Percentiles rank a stretch among this genome's conserved stretches.
Evolutionary conservation across 2,113 vertebrate species (phyloP).

Genomic region (Corvus moneduloides): DNA sequence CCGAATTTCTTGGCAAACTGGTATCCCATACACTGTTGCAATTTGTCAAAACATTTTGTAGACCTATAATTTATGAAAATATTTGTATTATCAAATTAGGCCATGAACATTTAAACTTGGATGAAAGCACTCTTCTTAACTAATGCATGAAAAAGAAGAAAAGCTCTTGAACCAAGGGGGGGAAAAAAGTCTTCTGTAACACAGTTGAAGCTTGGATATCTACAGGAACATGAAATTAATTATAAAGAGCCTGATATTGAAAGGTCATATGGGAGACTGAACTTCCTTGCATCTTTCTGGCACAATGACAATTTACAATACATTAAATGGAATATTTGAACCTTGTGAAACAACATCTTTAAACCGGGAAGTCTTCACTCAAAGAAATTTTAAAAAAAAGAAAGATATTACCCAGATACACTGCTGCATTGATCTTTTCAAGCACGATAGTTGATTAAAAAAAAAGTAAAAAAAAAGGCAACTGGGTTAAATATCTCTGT

Average conservation of each 20-base stretch:
- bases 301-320: not conserved
- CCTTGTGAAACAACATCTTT: not conserved
- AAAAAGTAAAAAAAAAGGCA: not conserved
- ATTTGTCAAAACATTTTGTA: not conserved
- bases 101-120: not conserved
- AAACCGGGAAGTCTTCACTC: not conserved
- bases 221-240: not conserved
- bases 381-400: not conserved
- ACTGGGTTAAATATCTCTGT: not conserved
- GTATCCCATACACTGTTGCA: not conserved
- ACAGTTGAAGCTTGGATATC: not conserved
- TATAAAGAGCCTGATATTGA: not conserved
- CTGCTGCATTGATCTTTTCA: not conserved
- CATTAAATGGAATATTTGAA: not conserved
- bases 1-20: not conserved
- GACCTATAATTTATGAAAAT: not conserved
- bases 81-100: not conserved
- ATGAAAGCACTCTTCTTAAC: not conserved
- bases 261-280: not conserved
- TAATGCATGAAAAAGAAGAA: not conserved
- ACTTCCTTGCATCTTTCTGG: not conserved
- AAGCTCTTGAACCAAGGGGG: not conserved
- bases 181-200: not conserved
- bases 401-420: not conserved
- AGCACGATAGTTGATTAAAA: rapidly evolving